A percentile compares a stretch with the other conserved stretches of the same genome.
phyloP scores from a whole-genome alignment of 2,113 vertebrate species.

The Vanacampus margaritifer region DNA sequence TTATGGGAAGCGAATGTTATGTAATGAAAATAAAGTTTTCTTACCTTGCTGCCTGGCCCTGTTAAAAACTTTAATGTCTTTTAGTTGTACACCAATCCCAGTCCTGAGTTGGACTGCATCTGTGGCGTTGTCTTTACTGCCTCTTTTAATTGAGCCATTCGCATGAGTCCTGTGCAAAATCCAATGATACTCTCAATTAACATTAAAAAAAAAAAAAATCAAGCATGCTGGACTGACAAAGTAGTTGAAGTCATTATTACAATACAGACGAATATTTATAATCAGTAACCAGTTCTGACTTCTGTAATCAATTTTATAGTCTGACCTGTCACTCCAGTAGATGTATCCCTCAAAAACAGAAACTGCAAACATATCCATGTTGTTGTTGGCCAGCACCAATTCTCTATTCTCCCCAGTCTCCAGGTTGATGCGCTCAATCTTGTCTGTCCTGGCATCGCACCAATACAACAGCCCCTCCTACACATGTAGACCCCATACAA shows the following conservation, averaged over 20 bases:
- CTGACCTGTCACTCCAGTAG: constrained; percentile 96
- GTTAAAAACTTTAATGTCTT: constrained; percentile 99
- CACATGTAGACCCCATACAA: constrained; percentile 1
- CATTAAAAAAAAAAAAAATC: not conserved
- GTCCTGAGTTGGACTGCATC: constrained; percentile 90
- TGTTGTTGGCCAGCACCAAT: constrained; percentile 91
- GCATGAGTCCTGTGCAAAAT: constrained; percentile 82
- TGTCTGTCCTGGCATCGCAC: constrained; percentile 95
- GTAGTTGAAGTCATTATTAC: not conserved
- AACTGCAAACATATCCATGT: constrained; percentile 99
- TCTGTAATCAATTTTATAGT: not conserved
- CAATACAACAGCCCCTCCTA: constrained; percentile 93
- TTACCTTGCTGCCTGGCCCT: constrained; percentile 88
- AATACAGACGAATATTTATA: not conserved
- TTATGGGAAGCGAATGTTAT: not conserved
- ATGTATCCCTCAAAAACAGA: constrained; percentile 95
- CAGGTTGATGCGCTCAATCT: constrained; percentile 91
- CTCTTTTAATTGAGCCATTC: constrained; percentile 95
- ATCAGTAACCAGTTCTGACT: not conserved
- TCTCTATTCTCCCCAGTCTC: constrained; percentile 91
- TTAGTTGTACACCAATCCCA: constrained; percentile 94
- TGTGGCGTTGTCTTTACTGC: constrained; percentile 91
- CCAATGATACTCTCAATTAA: not conserved
- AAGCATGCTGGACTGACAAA: not conserved
- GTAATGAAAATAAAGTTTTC: not conserved